phyloP scores from a whole-genome alignment of 1,140 invertebrate species.

The Paraescarpia echinospica region DNA sequence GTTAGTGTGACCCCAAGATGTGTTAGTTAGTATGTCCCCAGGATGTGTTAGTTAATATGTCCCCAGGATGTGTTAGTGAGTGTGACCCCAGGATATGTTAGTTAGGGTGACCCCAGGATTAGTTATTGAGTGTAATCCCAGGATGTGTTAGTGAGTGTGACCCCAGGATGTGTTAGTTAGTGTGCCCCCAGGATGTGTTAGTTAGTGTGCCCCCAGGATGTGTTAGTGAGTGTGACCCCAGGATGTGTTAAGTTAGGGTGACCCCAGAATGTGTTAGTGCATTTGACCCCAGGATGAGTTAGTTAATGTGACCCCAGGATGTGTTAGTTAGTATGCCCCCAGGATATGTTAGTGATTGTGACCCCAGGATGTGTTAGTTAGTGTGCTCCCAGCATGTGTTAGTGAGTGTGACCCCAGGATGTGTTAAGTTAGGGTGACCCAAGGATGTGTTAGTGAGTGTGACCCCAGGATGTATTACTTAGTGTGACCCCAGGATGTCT shows the following conservation, averaged over 20 bases:
- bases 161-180: neutral
- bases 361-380: neutral
- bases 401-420: neutral
- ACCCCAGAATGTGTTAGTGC: neutral
- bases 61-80: neutral
- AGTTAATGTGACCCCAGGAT: neutral
- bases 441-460: too few species aligned
- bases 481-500: too few species aligned
- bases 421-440: neutral
- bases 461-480: too few species aligned
- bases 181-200: neutral
- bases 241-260: neutral
- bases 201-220: neutral
- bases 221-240: neutral
- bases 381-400: neutral
- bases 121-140: neutral
- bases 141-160: neutral
- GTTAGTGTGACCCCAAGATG: neutral
- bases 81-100: neutral
- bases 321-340: neutral
- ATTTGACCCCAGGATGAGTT: neutral
- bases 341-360: neutral
- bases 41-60: neutral
- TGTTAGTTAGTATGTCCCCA: neutral
- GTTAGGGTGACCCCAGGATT: neutral